phyloP scores from a whole-genome alignment of 2,797 vertebrate species.

The Perodicticus potto region DNA sequence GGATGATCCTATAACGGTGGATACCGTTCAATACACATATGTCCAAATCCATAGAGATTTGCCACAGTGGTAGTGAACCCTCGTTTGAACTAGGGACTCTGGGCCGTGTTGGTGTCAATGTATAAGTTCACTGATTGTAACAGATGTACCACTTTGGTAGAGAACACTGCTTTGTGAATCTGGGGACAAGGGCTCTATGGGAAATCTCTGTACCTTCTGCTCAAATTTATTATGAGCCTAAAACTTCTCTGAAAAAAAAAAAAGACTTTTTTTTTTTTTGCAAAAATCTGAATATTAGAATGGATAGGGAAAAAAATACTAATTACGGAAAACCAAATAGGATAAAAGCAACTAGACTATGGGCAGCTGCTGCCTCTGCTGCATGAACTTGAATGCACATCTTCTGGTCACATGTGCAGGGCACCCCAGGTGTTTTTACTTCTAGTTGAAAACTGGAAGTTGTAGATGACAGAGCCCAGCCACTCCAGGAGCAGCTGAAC shows the following conservation, averaged over 20 bases:
- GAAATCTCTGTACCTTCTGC: neutral
- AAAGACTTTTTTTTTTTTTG: neutral
- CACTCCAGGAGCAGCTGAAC: neutral
- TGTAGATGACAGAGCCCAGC: neutral
- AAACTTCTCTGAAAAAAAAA: neutral
- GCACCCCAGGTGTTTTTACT: neutral
- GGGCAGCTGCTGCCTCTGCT: neutral
- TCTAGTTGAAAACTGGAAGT: neutral
- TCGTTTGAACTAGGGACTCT: neutral
- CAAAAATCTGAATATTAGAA: neutral
- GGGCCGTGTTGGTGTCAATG: neutral
- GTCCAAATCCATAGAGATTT: neutral
- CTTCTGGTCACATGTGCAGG: accelerated
- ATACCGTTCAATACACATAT: neutral
- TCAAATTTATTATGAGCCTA: neutral
- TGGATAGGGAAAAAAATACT: neutral
- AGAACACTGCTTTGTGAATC: accelerated
- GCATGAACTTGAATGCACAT: neutral
- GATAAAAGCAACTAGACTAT: neutral
- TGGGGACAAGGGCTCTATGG: neutral
- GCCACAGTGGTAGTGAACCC: too few species aligned
- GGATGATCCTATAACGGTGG: neutral
- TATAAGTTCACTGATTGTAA: too few species aligned
- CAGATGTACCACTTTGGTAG: too few species aligned
- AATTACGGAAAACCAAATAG: neutral